These are phyloP conservation scores for Phalera bucephala DNA, from an alignment of 2,888 invertebrate genomes.

Conservation along the genomic window DNA sequence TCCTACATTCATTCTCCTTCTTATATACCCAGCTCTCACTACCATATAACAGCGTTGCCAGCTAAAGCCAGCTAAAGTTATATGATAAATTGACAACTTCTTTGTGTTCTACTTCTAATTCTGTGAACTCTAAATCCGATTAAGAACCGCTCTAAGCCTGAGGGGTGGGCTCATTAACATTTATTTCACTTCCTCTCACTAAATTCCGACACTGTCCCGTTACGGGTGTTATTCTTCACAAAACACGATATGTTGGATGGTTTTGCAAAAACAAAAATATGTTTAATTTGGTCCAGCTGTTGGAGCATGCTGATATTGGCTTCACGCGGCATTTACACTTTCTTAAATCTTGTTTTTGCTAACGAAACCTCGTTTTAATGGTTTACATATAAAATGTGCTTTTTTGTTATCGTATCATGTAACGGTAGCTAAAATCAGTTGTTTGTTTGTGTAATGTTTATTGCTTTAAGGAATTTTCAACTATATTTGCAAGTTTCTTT, in stretches of 20 bases:
- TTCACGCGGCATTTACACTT: slow-evolving; percentile 6
- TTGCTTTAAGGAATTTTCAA: not conserved
- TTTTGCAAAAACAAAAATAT: slow-evolving; percentile 8
- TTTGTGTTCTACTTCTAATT: too few relatives aligned
- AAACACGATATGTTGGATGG: slow-evolving; percentile 12
- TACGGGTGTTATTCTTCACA: slow-evolving; percentile 11
- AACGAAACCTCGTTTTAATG: slow-evolving; percentile 16
- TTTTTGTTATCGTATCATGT: slow-evolving; percentile 4
- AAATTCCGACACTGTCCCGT: too few relatives aligned
- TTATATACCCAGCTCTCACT: too few relatives aligned
- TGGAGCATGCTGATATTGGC: slow-evolving; percentile 12
- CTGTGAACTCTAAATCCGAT: too few relatives aligned
- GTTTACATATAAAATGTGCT: slow-evolving; percentile 9
- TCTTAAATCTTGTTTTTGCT: slow-evolving; percentile 14
- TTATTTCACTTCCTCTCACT: too few relatives aligned
- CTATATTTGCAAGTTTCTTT: too few relatives aligned
- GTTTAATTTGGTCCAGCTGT: slow-evolving; percentile 23
- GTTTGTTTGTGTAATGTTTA: not conserved
- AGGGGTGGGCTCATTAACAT: too few relatives aligned
- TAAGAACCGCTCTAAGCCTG: too few relatives aligned
- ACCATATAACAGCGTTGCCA: too few relatives aligned
- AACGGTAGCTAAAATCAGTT: not conserved
- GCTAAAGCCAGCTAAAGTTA: too few relatives aligned
- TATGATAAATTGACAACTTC: too few relatives aligned
- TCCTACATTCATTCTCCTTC: too few relatives aligned